Percentiles rank a stretch among this genome's conserved stretches.
These are phyloP conservation scores for Acomys russatus DNA, from an alignment of 2,797 vertebrate genomes.

Conservation along the genomic window DNA sequence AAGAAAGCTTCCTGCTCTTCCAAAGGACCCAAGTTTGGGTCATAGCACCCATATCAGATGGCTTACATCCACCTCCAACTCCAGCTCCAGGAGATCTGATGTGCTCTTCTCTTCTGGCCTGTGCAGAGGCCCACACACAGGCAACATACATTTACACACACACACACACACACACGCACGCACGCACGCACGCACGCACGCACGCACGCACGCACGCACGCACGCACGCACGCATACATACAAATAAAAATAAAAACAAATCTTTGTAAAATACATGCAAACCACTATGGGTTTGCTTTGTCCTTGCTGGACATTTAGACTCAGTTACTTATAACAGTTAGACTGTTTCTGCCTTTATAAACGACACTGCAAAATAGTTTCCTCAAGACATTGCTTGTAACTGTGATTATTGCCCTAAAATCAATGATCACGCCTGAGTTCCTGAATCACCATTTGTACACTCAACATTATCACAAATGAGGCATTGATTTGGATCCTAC, in stretches of 20 bases:
- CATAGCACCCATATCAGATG: background rate
- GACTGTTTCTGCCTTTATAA: background rate
- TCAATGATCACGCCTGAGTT: background rate
- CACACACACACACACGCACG: background rate
- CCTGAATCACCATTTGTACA: background rate
- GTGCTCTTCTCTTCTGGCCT: background rate
- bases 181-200: background rate
- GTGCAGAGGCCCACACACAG: background rate
- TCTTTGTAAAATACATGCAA: background rate
- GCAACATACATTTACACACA: background rate
- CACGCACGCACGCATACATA: background rate
- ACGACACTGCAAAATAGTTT: background rate
- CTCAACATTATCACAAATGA: background rate
- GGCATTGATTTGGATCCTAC: no score
- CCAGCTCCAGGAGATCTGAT: background rate
- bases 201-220: background rate
- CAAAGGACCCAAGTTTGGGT: background rate
- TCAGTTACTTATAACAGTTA: background rate
- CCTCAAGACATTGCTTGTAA: background rate
- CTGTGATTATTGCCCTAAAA: background rate
- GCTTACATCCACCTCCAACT: background rate
- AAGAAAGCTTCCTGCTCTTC: background rate
- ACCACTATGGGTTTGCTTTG: background rate
- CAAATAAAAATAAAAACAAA: background rate
- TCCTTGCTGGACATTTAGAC: background rate